Percentiles rank a stretch among this genome's conserved stretches.
Evolutionary conservation across 2,888 invertebrate species (phyloP).

Genomic region (Metacarcinus magister): DNA sequence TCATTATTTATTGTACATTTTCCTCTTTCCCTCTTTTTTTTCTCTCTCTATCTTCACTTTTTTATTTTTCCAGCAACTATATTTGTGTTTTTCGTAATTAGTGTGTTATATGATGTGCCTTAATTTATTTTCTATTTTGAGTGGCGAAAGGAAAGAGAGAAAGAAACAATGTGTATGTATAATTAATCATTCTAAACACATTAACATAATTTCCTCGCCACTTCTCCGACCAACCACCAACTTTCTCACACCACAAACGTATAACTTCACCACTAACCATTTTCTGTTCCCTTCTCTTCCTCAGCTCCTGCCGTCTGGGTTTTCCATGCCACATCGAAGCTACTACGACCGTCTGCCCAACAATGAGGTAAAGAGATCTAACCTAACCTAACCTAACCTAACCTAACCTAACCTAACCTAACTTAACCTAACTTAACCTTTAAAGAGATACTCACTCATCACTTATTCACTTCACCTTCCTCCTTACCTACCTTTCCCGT

Average conservation of each 20-base stretch:
- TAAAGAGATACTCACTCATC: not conserved
- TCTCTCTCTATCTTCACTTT: not conserved
- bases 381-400: too few species aligned
- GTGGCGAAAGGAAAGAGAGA: not conserved
- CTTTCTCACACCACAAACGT: not conserved
- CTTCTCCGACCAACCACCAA: not conserved
- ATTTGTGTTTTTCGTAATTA: not conserved
- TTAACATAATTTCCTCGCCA: not conserved
- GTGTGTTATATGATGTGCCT: not conserved
- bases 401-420: too few species aligned
- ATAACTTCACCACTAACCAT: not conserved
- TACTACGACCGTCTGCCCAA: constrained; percentile 81
- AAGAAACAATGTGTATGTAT: not conserved
- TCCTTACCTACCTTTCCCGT: not conserved
- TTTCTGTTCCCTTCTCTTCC: not conserved
- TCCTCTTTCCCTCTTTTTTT: constrained; percentile 12
- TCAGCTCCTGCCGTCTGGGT: constrained; percentile 80
- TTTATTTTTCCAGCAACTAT: not conserved
- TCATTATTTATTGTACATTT: not conserved
- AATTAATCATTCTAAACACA: not conserved
- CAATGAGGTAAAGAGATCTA: constrained; percentile 75
- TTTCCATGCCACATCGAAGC: constrained; percentile 81
- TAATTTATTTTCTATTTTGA: not conserved
- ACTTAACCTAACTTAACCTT: too few species aligned
- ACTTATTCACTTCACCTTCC: not conserved